Percentiles rank a stretch among this genome's conserved stretches.
Conservation (phyloP, 2,113 vertebrate genomes). For the Sturnus vulgaris region DNA sequence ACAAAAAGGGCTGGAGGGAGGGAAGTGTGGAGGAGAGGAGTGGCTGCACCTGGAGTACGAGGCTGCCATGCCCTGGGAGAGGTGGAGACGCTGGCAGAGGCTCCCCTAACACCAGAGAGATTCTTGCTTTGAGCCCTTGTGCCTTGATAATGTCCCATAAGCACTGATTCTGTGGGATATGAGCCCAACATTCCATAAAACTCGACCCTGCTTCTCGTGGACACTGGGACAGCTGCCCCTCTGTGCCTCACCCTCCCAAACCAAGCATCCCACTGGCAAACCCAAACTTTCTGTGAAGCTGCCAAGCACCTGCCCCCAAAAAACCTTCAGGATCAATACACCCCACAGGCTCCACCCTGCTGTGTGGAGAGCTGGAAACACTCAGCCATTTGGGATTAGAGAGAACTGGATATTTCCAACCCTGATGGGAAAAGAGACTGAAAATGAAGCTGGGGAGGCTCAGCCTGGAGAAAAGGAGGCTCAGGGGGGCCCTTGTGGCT, state of each 20-base stretch:
- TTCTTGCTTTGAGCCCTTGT: background rate
- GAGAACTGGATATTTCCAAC: background rate
- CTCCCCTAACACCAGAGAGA: background rate
- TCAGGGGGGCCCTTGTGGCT: background rate
- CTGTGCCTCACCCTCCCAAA: background rate
- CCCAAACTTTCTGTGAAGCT: background rate
- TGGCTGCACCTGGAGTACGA: background rate
- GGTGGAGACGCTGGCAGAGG: accelerated
- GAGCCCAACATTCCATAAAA: accelerated
- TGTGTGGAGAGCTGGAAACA: background rate
- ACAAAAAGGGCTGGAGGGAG: background rate
- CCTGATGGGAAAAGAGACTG: background rate
- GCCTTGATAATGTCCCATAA: background rate
- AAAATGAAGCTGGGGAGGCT: background rate
- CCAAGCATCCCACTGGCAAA: background rate
- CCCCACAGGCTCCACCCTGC: background rate
- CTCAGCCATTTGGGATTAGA: background rate
- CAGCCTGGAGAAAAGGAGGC: background rate
- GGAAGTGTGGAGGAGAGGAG: accelerated
- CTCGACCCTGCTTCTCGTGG: accelerated
- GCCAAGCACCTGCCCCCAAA: background rate
- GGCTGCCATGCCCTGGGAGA: background rate
- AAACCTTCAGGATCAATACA: background rate
- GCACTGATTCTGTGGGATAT: background rate
- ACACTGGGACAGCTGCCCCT: background rate